phyloP scores from a whole-genome alignment of 2,113 vertebrate species.

The Sorex araneus region DNA sequence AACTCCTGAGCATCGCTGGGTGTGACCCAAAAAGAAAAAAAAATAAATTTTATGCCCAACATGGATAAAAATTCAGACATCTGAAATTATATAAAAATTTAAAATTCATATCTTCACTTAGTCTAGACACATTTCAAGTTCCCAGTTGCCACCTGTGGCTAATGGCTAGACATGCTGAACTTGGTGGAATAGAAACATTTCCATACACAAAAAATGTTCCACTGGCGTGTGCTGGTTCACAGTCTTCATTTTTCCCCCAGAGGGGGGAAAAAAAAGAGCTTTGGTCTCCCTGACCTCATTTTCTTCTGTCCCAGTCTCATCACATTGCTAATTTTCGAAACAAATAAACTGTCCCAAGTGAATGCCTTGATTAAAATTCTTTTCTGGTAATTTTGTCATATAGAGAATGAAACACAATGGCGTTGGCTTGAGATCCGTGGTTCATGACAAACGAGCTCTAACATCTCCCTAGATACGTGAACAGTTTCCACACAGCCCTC shows the following conservation, averaged over 20 bases:
- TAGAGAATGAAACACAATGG: neutral
- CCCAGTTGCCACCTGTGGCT: neutral
- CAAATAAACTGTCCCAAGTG: neutral
- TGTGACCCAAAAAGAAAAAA: too few relatives aligned
- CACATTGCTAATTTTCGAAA: neutral
- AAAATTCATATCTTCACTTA: neutral
- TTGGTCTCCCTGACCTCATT: neutral
- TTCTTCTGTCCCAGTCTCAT: neutral
- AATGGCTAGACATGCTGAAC: neutral
- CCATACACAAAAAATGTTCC: neutral
- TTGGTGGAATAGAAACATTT: neutral
- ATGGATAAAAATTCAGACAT: neutral
- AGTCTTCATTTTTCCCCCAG: neutral
- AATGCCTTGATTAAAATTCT: slow-evolving; percentile 7
- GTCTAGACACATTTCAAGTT: neutral
- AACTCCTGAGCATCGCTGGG: too few relatives aligned
- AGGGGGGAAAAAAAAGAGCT: neutral
- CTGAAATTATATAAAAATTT: slow-evolving; percentile 4
- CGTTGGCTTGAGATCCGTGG: neutral
- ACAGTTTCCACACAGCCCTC: neutral
- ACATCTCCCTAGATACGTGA: neutral
- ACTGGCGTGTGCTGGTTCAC: neutral
- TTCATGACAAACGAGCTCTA: neutral
- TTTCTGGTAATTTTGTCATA: neutral
- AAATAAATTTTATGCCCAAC: neutral